phyloP scores from a whole-genome alignment of 2,113 vertebrate species.

The Gnathonemus echidnorhynchus region DNA sequence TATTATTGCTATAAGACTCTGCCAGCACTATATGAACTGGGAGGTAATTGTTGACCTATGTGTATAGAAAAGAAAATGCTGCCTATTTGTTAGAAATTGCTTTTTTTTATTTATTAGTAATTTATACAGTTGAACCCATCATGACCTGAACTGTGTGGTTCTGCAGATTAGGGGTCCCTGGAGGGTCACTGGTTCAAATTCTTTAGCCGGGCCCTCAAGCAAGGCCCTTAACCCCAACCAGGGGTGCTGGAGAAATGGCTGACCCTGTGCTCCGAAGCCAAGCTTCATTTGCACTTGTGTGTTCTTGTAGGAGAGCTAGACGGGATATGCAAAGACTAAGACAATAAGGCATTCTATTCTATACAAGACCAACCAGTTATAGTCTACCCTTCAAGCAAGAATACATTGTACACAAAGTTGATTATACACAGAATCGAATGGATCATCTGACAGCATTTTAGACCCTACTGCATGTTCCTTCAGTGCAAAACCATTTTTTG shows the following conservation, averaged over 20 bases:
- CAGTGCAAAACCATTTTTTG: neutral
- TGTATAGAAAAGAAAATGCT: neutral
- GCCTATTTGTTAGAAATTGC: neutral
- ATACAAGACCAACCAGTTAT: neutral
- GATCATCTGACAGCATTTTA: neutral
- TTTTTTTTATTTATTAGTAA: neutral
- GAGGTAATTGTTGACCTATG: neutral
- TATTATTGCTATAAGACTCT: neutral
- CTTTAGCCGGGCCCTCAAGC: neutral
- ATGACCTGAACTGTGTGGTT: neutral
- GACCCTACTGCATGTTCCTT: neutral
- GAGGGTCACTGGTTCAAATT: neutral
- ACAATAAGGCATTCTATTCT: neutral
- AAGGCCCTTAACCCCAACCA: neutral
- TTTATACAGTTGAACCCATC: neutral
- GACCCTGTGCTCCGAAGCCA: neutral
- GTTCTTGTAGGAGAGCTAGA: neutral
- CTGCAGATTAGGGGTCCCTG: neutral
- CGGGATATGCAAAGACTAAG: neutral
- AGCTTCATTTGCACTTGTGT: neutral
- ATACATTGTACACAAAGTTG: neutral
- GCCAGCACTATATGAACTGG: neutral
- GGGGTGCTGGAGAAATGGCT: neutral
- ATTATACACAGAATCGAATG: neutral
- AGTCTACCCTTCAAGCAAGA: neutral